These are phyloP conservation scores for Popillia japonica DNA, from an alignment of 1,140 invertebrate species.

Conservation along the genomic window DNA sequence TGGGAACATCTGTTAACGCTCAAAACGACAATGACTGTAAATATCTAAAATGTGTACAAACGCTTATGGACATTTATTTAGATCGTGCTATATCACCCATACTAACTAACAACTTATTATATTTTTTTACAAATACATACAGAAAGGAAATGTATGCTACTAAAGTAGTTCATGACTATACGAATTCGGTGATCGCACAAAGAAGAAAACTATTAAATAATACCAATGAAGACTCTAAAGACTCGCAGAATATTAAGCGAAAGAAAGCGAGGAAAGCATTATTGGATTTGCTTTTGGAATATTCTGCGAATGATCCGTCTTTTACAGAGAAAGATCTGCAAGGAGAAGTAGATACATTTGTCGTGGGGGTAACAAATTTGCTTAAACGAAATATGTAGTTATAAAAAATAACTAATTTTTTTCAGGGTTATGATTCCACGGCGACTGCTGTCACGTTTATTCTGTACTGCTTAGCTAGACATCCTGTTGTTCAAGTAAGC, in stretches of 20 bases:
- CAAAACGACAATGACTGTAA: slow-evolving; percentile 74
- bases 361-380: background rate
- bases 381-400: slow-evolving; percentile 67
- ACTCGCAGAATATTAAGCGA: background rate
- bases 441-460: slow-evolving; percentile 66
- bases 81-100: background rate
- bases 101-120: background rate
- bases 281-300: background rate
- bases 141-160: background rate
- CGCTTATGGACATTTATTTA: background rate
- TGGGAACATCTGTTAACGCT: slow-evolving; percentile 72
- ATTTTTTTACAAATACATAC: background rate
- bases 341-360: background rate
- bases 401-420: slow-evolving; percentile 88
- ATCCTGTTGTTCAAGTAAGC: slow-evolving; percentile 62
- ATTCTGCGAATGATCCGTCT: background rate
- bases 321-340: background rate
- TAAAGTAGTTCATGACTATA: background rate
- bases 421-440: slow-evolving; percentile 79
- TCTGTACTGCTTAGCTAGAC: slow-evolving; percentile 64
- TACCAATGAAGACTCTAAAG: background rate
- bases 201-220: background rate
- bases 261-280: background rate
- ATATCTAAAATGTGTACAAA: slow-evolving; percentile 70
- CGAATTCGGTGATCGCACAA: background rate